Percentiles rank a stretch among this genome's conserved stretches.
These are phyloP conservation scores for Stichopus horrens DNA, from an alignment of 53 echinoderm and acorn worm genomes.

Conservation along the genomic window DNA sequence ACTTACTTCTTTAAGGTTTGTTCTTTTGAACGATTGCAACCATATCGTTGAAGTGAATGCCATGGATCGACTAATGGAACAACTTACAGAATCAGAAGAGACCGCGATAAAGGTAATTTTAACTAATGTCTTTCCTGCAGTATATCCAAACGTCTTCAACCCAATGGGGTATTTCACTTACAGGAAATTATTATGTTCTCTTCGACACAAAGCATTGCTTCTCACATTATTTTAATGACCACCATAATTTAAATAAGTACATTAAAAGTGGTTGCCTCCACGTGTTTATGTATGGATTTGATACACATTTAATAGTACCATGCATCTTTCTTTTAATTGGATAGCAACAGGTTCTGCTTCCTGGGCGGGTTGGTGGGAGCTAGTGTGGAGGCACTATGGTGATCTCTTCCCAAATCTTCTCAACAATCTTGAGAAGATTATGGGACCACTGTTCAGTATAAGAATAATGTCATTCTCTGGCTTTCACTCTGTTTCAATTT, in stretches of 20 bases:
- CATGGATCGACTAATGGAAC: conserved; percentile 70
- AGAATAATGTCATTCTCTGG: too few relatives aligned
- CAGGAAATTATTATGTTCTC: neutral
- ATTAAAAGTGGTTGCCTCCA: neutral
- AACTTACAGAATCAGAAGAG: neutral
- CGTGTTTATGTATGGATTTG: neutral
- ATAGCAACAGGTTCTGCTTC: too few relatives aligned
- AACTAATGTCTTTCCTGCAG: neutral
- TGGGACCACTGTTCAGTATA: too few relatives aligned
- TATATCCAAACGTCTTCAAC: neutral
- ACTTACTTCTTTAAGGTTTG: conserved; percentile 50
- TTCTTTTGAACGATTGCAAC: conserved; percentile 75
- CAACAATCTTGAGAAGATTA: too few relatives aligned
- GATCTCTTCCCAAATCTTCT: too few relatives aligned
- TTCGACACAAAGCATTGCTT: neutral
- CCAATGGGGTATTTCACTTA: neutral
- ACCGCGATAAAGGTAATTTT: neutral
- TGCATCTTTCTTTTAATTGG: too few relatives aligned
- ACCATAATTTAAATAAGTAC: too few relatives aligned
- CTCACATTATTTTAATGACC: too few relatives aligned
- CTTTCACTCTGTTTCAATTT: too few relatives aligned
- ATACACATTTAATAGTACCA: neutral
- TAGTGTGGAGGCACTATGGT: too few relatives aligned
- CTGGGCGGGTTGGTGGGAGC: too few relatives aligned
- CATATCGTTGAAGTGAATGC: conserved; percentile 69